Conservation (phyloP, 2,113 vertebrate species). For the Hypanus sabinus region DNA sequence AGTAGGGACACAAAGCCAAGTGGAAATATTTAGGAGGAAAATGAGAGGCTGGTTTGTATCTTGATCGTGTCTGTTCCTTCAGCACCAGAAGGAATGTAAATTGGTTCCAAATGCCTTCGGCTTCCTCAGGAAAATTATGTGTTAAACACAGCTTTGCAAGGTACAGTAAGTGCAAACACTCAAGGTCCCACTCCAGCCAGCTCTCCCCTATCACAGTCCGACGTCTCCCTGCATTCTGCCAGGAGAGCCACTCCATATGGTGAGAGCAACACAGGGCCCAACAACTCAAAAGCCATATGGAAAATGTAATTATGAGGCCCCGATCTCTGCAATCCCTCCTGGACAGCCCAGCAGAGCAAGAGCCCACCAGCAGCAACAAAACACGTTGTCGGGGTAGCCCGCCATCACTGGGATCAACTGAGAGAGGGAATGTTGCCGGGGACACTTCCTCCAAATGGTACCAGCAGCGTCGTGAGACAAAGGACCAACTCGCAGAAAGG, state of each 20-base stretch:
- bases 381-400: neutral
- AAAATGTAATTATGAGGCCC: neutral
- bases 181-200: too few species aligned
- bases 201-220: neutral
- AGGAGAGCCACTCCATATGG: neutral
- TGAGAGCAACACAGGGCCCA: neutral
- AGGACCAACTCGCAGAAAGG: neutral
- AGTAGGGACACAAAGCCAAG: neutral
- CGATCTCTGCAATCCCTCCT: neutral
- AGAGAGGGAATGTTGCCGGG: neutral
- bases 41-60: neutral
- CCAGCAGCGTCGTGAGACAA: neutral
- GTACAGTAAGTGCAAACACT: neutral
- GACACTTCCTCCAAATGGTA: too few species aligned
- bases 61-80: neutral
- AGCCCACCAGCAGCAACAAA: neutral
- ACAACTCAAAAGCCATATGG: neutral
- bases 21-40: neutral
- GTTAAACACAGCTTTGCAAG: neutral
- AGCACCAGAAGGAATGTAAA: neutral
- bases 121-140: neutral
- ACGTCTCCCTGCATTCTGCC: neutral
- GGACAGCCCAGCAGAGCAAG: neutral
- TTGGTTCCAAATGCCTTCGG: neutral
- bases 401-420: neutral